A percentile compares a stretch with the other conserved stretches of the same genome.
Evolutionary conservation across 2,797 vertebrate species (phyloP).

Genomic region (Gambusia yucatana): DNA sequence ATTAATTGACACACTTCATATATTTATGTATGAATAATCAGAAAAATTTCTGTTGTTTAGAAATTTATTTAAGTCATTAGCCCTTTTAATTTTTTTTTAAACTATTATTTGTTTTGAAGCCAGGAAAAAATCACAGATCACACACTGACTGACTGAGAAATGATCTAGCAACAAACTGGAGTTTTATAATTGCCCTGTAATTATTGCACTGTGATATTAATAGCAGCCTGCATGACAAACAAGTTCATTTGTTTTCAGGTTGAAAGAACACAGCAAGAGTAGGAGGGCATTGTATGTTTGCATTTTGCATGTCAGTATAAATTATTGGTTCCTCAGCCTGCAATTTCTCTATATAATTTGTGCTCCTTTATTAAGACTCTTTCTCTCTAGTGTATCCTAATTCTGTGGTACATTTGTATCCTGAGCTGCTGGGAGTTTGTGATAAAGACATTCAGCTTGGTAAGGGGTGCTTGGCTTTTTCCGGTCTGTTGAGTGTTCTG

Average conservation of each 20-base stretch:
- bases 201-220: conserved; percentile 38
- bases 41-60: conserved; percentile 36
- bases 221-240: conserved; percentile 1
- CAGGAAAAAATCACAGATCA: conserved; percentile 48
- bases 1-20: too few species aligned
- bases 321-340: conserved; percentile 18
- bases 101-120: conserved; percentile 30
- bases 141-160: conserved; percentile 49
- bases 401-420: conserved; percentile 32
- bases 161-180: conserved; percentile 25
- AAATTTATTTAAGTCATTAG: conserved; percentile 74
- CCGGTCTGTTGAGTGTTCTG: conserved; percentile 49
- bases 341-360: conserved; percentile 25
- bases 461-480: conserved; percentile 47
- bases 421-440: conserved; percentile 45
- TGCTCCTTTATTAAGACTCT: conserved; percentile 33
- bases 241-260: conserved; percentile 19
- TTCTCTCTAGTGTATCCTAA: conserved; percentile 38
- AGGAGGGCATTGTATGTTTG: conserved; percentile 1
- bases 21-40: not conserved
- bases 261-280: conserved; percentile 14
- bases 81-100: conserved; percentile 32
- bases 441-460: conserved; percentile 56
- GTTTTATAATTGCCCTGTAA: conserved; percentile 55
- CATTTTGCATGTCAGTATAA: conserved; percentile 34